These are phyloP conservation scores for Bedellia somnulentella DNA, from an alignment of 2,888 invertebrate species.

Conservation along the genomic window DNA sequence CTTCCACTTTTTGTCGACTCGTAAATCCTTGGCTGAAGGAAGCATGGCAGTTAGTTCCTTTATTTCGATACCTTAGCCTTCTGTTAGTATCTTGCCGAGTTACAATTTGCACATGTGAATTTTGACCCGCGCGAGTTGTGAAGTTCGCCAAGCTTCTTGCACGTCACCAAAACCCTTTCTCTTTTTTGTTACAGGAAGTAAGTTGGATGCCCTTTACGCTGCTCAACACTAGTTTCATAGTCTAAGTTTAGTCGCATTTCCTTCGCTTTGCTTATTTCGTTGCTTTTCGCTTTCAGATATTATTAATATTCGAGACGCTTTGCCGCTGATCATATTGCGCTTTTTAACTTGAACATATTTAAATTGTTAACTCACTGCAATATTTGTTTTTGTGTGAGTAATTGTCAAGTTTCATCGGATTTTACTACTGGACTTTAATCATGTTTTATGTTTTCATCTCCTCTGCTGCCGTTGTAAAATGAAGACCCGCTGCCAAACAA, in stretches of 20 bases:
- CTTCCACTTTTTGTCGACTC: no score
- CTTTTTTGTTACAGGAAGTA: slow-evolving; percentile 63
- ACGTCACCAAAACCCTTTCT: slow-evolving; percentile 49
- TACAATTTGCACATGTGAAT: no score
- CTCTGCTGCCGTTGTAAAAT: slow-evolving; percentile 38
- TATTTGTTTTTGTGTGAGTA: no score
- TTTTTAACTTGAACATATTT: slow-evolving; percentile 10
- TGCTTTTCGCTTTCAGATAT: slow-evolving; percentile 47
- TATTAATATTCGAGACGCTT: no score
- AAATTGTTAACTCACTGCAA: slow-evolving; percentile 35
- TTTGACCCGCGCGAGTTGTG: no score
- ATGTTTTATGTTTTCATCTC: slow-evolving; percentile 31
- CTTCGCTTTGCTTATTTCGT: slow-evolving; percentile 35
- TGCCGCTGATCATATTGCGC: no score
- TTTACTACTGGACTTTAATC: no score
- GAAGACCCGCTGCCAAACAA: slow-evolving; percentile 69
- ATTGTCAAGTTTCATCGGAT: no score
- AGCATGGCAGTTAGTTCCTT: slow-evolving; percentile 32
- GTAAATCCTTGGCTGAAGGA: no score
- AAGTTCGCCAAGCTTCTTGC: no score
- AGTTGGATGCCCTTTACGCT: slow-evolving; percentile 56
- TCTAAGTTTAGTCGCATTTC: slow-evolving; percentile 37
- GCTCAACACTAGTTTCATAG: slow-evolving; percentile 49
- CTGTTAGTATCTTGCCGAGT: no score
- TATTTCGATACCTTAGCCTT: slow-evolving; percentile 29